These are phyloP conservation scores for Cinclus cinclus DNA, from an alignment of 2,113 vertebrate species.

Conservation along the genomic window DNA sequence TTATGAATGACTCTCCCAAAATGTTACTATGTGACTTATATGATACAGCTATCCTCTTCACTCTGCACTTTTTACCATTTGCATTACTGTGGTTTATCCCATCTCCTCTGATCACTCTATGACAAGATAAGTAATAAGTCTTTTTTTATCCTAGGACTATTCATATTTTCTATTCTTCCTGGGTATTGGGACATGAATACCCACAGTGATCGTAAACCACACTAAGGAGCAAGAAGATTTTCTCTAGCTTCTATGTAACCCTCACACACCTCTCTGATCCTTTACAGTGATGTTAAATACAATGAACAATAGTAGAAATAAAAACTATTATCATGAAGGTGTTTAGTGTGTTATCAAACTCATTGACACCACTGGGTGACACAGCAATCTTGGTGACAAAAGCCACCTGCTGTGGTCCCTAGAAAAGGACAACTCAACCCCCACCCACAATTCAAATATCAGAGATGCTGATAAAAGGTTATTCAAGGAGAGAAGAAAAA, in stretches of 20 bases:
- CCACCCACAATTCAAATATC: conserved; percentile 4
- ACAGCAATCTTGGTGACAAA: not conserved
- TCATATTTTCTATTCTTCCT: not conserved
- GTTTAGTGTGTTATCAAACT: not conserved
- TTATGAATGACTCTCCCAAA: not conserved
- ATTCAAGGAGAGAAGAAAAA: not conserved
- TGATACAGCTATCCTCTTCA: not conserved
- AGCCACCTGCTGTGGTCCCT: not conserved
- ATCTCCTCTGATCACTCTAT: not conserved
- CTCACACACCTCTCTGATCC: not conserved
- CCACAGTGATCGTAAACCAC: not conserved
- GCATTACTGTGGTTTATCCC: not conserved
- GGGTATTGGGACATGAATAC: not conserved
- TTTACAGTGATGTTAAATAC: not conserved
- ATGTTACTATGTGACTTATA: not conserved
- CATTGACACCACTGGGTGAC: not conserved
- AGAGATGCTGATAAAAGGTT: conserved; percentile 16
- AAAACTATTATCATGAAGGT: not conserved
- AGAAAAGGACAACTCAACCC: not conserved
- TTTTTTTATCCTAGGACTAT: not conserved
- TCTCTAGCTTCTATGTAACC: not conserved
- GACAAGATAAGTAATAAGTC: not conserved
- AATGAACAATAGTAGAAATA: not conserved
- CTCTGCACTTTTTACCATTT: not conserved
- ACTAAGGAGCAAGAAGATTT: not conserved